Evolutionary conservation across 2,888 invertebrate species (phyloP).

Genomic region (Steromphala cineraria): DNA sequence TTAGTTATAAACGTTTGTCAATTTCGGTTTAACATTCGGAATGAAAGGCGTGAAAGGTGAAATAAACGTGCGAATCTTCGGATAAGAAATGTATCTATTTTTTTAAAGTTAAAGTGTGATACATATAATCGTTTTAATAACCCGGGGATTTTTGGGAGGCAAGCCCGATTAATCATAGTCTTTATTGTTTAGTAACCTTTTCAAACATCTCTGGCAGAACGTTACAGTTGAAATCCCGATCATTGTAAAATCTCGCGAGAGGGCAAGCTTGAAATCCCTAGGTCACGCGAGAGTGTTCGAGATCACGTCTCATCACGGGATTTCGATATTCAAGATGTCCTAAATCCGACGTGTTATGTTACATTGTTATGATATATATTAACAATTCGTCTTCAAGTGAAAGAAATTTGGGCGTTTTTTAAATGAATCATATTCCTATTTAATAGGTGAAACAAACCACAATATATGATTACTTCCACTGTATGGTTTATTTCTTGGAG

Average conservation of each 20-base stretch:
- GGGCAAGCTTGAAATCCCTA: background rate
- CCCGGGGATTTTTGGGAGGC: background rate
- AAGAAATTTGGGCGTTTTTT: no score
- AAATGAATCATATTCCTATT: no score
- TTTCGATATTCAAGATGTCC: no score
- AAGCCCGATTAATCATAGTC: slow-evolving; percentile 12
- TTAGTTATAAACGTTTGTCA: background rate
- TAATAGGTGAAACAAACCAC: no score
- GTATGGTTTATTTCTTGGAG: no score
- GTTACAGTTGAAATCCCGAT: slow-evolving; percentile 4
- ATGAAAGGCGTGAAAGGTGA: background rate
- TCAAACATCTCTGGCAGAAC: background rate
- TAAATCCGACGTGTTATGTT: no score
- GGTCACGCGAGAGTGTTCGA: slow-evolving; percentile 8
- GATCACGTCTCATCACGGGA: background rate
- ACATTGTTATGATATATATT: no score
- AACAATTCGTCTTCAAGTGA: no score
- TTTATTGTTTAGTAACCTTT: background rate
- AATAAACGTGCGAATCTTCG: background rate
- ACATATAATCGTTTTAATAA: background rate
- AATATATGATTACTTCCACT: no score
- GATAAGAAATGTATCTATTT: background rate
- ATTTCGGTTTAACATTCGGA: background rate
- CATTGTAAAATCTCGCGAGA: slow-evolving; percentile 13
- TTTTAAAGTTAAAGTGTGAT: background rate